These are phyloP conservation scores for Fragum sueziense DNA, from an alignment of 2,888 invertebrate species.

Conservation along the genomic window DNA sequence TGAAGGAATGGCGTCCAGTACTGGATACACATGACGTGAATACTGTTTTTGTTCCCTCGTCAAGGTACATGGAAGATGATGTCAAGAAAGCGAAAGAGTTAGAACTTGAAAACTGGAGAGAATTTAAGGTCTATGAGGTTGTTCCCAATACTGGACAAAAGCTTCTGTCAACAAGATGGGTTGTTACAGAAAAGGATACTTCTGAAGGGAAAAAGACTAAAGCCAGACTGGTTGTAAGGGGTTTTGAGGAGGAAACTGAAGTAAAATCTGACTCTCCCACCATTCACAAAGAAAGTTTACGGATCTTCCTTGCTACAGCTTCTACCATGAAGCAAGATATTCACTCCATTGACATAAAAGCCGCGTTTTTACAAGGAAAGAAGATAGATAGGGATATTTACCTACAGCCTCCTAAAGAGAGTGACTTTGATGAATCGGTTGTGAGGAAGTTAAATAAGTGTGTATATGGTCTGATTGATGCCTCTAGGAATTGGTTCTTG, in stretches of 20 bases:
- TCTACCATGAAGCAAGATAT: constrained; percentile 20
- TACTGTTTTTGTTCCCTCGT: constrained; percentile 14
- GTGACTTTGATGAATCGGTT: neutral
- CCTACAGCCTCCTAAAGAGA: constrained; percentile 30
- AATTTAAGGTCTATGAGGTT: constrained; percentile 32
- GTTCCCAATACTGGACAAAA: constrained; percentile 35
- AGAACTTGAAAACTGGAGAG: constrained; percentile 46
- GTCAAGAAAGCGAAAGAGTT: constrained; percentile 33
- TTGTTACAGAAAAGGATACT: constrained; percentile 38
- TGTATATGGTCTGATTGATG: constrained; percentile 52
- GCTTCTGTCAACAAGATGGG: constrained; percentile 45
- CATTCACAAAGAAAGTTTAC: constrained; percentile 32
- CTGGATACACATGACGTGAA: constrained; percentile 25
- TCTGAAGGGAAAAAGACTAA: constrained; percentile 12
- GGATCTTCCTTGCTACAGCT: constrained; percentile 30
- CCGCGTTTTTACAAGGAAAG: constrained; percentile 47
- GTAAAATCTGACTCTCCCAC: constrained; percentile 48
- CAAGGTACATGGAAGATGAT: constrained; percentile 32
- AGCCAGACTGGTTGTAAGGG: constrained; percentile 45
- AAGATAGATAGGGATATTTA: constrained; percentile 23
- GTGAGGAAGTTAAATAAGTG: constrained; percentile 41
- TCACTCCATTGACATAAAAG: constrained; percentile 46
- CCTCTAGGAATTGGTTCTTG: constrained; percentile 43
- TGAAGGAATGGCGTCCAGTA: constrained; percentile 28
- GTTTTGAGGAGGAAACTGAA: constrained; percentile 45